These are phyloP conservation scores for Eonycteris spelaea DNA, from an alignment of 2,113 vertebrate genomes.

Conservation along the genomic window DNA sequence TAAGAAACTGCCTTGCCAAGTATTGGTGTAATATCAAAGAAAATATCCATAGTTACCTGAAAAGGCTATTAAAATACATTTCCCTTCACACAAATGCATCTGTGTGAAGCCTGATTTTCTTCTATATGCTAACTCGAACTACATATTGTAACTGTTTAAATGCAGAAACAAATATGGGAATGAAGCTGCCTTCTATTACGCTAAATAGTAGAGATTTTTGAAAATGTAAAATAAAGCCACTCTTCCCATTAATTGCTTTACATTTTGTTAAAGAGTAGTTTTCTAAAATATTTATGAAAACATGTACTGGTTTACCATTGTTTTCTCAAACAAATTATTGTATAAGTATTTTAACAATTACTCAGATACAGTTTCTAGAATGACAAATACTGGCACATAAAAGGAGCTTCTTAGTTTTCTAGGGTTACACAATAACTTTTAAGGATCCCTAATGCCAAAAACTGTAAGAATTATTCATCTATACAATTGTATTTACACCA, in stretches of 20 bases:
- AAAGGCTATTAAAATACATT: neutral
- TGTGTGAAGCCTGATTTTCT: neutral
- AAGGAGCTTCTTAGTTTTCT: neutral
- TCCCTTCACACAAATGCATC: neutral
- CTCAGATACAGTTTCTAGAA: neutral
- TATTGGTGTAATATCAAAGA: neutral
- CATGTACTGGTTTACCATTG: neutral
- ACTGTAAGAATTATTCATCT: neutral
- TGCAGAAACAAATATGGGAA: neutral
- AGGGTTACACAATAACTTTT: neutral
- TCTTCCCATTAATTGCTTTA: neutral
- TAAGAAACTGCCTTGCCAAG: neutral
- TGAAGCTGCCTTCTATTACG: neutral
- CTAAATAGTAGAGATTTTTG: neutral
- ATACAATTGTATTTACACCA: neutral
- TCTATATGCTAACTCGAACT: neutral
- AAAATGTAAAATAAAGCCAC: neutral
- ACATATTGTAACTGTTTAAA: neutral
- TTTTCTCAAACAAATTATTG: neutral
- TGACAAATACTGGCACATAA: neutral
- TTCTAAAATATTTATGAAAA: neutral
- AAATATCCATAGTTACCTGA: neutral
- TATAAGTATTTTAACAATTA: neutral
- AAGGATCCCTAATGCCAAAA: neutral
- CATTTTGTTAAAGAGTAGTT: neutral